A percentile compares a stretch with the other conserved stretches of the same genome.
Evolutionary conservation across 2,888 invertebrate species (phyloP).

Genomic region (Drosophila heteroneura): DNA sequence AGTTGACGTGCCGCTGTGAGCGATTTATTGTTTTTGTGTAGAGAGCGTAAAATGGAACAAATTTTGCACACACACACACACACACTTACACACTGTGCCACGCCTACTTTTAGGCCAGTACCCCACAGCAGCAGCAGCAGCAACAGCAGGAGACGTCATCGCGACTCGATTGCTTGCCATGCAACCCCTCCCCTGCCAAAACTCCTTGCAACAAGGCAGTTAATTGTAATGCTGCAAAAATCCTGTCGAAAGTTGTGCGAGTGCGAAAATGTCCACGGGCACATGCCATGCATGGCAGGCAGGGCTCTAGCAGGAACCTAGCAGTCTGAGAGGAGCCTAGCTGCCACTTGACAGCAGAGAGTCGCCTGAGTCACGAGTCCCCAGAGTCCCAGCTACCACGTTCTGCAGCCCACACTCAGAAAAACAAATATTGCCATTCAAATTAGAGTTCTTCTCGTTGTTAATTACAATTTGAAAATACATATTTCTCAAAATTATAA

Average conservation of each 20-base stretch:
- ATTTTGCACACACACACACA: constrained; percentile 57
- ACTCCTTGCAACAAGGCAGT: constrained; percentile 52
- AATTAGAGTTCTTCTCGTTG: background rate
- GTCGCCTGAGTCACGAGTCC: constrained; percentile 5
- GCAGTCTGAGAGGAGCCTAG: constrained; percentile 1
- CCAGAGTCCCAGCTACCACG: constrained; percentile 11
- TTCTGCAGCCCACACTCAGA: constrained; percentile 1
- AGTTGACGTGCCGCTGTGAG: constrained; percentile 80
- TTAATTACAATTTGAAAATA: background rate
- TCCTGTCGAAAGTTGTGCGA: constrained; percentile 78
- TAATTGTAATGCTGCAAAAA: constrained; percentile 79
- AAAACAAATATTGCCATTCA: background rate
- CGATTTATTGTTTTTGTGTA: constrained; percentile 81
- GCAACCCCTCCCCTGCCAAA: background rate
- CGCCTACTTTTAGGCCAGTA: constrained; percentile 59
- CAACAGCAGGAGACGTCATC: constrained; percentile 29
- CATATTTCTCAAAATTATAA: background rate
- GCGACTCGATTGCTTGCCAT: constrained; percentile 8
- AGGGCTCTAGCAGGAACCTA: background rate
- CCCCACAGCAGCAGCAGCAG: constrained; percentile 32
- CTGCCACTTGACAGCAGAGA: constrained; percentile 9
- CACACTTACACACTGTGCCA: constrained; percentile 28
- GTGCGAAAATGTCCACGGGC: constrained; percentile 77
- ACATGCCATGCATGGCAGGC: constrained; percentile 20
- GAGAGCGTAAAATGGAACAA: constrained; percentile 80